These are phyloP conservation scores for Caenorhabditis tropicalis DNA, from an alignment of 1,140 invertebrate genomes.

Conservation along the genomic window DNA sequence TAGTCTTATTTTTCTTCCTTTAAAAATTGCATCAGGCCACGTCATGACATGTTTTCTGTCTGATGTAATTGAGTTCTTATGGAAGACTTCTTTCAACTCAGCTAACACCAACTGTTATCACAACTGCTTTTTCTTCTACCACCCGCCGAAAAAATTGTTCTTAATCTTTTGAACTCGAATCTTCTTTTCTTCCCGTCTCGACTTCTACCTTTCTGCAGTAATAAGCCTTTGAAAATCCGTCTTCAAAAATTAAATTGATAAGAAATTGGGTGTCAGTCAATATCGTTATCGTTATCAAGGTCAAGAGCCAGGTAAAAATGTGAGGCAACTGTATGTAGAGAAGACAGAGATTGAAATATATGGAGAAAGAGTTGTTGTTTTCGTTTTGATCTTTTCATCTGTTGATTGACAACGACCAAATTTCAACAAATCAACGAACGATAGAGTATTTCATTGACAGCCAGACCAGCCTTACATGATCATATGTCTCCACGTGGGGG, in stretches of 20 bases:
- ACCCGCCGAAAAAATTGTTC: conserved; percentile 23
- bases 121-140: conserved; percentile 14
- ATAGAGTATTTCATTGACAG: conserved; percentile 32
- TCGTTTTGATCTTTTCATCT: conserved; percentile 21
- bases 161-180: conserved; percentile 35
- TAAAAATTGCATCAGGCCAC: conserved; percentile 21
- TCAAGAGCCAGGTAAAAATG: conserved; percentile 6
- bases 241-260: neutral
- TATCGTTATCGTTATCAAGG: neutral
- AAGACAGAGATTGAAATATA: neutral
- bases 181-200: conserved; percentile 14
- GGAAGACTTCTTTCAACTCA: conserved; percentile 3
- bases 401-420: neutral
- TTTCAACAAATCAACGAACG: conserved; percentile 27
- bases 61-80: conserved; percentile 8
- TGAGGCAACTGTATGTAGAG: neutral
- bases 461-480: conserved; percentile 21
- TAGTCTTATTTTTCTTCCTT: conserved; percentile 27
- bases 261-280: neutral
- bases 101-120: conserved; percentile 28
- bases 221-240: neutral
- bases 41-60: conserved; percentile 26
- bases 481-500: conserved; percentile 31
- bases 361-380: neutral
- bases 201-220: neutral